Percentiles rank a stretch among this genome's conserved stretches.
phyloP scores from a whole-genome alignment of 2,797 vertebrate genomes.

The Gallinago nigripennis region DNA sequence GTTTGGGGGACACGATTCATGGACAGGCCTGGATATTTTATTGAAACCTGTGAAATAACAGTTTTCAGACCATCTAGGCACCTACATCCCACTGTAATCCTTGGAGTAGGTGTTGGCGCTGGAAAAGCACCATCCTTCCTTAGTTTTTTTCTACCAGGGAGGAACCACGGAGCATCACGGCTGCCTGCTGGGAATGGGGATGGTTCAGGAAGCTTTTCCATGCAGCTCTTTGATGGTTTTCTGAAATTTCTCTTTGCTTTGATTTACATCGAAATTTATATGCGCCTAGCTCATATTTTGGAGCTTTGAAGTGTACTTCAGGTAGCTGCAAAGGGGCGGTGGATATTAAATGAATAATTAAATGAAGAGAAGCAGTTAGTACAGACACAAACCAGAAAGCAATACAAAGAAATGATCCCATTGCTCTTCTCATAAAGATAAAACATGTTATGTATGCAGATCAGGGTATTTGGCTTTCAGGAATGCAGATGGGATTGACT shows the following conservation, averaged over 20 bases:
- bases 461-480: background rate
- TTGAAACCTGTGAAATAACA: background rate
- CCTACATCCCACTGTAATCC: background rate
- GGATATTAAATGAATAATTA: slow-evolving; percentile 7
- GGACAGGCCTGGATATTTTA: background rate
- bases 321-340: background rate
- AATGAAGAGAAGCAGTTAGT: background rate
- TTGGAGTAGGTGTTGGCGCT: background rate
- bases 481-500: background rate
- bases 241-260: background rate
- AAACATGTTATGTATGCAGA: background rate
- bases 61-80: background rate
- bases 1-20: background rate
- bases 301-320: background rate
- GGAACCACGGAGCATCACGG: fast-evolving
- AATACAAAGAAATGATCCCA: background rate
- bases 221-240: background rate
- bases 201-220: background rate
- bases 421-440: background rate
- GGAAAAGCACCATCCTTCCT: background rate
- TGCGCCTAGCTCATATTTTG: background rate
- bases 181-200: background rate
- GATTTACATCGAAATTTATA: background rate
- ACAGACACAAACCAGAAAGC: background rate
- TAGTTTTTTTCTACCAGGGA: background rate